Conservation (phyloP, 2,797 vertebrate species). For the Oophaga sylvatica region DNA sequence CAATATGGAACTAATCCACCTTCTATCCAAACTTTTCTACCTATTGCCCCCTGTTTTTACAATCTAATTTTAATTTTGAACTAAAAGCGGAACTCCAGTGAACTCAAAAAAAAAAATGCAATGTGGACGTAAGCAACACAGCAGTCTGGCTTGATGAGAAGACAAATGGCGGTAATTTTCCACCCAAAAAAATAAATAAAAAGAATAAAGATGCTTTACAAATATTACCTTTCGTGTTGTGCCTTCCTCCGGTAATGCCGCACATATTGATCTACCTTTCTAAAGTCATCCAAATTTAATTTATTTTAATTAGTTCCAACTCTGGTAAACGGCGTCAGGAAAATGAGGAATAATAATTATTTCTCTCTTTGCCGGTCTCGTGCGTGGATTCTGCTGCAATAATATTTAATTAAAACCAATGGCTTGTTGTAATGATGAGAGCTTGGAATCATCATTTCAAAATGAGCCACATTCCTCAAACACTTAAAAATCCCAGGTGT, state of each 20-base stretch:
- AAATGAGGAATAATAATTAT: slow-evolving; percentile 61
- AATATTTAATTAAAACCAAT: slow-evolving; percentile 62
- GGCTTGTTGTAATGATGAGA: slow-evolving; percentile 48
- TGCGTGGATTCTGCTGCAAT: slow-evolving; percentile 48
- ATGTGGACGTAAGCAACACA: slow-evolving; percentile 31
- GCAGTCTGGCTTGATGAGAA: slow-evolving; percentile 32
- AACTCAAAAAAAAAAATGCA: slow-evolving; percentile 15
- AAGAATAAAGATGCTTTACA: slow-evolving; percentile 43
- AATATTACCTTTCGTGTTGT: slow-evolving; percentile 53
- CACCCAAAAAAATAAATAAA: slow-evolving; percentile 1
- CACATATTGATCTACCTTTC: slow-evolving; percentile 57
- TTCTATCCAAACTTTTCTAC: slow-evolving; percentile 7
- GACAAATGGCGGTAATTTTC: slow-evolving; percentile 36
- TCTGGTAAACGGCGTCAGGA: slow-evolving; percentile 53
- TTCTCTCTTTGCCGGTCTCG: slow-evolving; percentile 51
- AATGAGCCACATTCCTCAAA: slow-evolving; percentile 57
- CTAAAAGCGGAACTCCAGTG: neutral
- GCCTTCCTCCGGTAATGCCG: slow-evolving; percentile 36
- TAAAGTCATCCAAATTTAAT: slow-evolving; percentile 57
- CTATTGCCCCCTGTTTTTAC: slow-evolving; percentile 7
- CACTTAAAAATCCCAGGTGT: slow-evolving; percentile 48
- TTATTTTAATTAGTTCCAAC: slow-evolving; percentile 60
- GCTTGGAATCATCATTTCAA: slow-evolving; percentile 55
- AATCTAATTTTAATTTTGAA: neutral
- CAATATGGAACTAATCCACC: neutral